Percentiles rank a stretch among this genome's conserved stretches.
Conservation (phyloP, 2,888 invertebrate species). For the Noctua fimbriata region DNA sequence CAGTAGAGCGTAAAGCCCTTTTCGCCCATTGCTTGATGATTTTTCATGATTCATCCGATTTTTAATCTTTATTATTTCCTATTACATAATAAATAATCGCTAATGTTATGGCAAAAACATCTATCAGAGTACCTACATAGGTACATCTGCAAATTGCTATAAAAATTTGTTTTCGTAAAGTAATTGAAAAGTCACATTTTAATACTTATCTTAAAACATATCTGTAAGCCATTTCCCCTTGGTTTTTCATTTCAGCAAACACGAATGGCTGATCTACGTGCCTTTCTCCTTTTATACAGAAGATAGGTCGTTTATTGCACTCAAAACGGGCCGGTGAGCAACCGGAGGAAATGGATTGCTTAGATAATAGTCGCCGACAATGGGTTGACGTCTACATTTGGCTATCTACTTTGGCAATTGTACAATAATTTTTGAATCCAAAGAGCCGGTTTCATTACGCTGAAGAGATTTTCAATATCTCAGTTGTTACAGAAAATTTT, state of each 20-base stretch:
- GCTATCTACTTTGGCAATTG: slow-evolving; percentile 15
- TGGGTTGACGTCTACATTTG: slow-evolving; percentile 37
- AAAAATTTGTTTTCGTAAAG: not conserved
- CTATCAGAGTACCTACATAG: not conserved
- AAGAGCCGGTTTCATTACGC: not conserved
- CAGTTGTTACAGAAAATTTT: not conserved
- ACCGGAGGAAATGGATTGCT: slow-evolving; percentile 38
- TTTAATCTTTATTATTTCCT: not conserved
- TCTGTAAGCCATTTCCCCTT: slow-evolving; percentile 25
- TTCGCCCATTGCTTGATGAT: not conserved
- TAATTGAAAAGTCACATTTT: slow-evolving; percentile 30
- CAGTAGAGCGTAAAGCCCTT: not conserved
- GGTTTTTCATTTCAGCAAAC: slow-evolving; percentile 46
- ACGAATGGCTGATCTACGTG: slow-evolving; percentile 39
- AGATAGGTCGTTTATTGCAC: slow-evolving; percentile 38
- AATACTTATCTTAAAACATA: slow-evolving; percentile 30
- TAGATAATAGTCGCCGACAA: slow-evolving; percentile 46
- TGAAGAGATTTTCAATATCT: slow-evolving; percentile 11
- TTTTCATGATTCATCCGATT: not conserved
- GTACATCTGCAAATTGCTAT: not conserved
- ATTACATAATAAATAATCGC: not conserved
- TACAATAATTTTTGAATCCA: slow-evolving; percentile 23
- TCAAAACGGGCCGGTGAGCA: slow-evolving; percentile 32
- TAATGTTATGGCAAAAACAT: not conserved
- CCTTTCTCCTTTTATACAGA: slow-evolving; percentile 46